Evolutionary conservation across 2,113 vertebrate genomes (phyloP), one percentile per base, ranked within the genome.

Genomic region (Perca schrenkii): DNA sequence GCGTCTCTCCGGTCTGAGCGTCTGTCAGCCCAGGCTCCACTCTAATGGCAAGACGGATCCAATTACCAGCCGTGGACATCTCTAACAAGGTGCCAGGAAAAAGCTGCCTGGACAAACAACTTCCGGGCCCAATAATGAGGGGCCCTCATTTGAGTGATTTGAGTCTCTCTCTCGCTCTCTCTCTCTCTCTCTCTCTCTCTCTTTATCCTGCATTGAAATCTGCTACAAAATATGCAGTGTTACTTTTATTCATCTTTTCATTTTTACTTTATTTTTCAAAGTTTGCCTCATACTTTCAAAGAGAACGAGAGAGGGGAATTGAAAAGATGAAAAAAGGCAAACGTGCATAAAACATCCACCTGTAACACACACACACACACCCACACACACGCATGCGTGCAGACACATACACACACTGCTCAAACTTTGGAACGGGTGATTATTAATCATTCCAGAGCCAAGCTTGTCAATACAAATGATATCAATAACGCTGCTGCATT

Each of bases 401-500:
- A 68, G 25, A 28, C 34, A 71, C 34, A 80, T 3, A 57, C 72
- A 76, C 47, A 53, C 83, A 36, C 49, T 3, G 40, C 92, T 93
- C 86, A 93, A 94, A 95, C 93, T 94, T 96, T 93, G 93, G 87
- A 96, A 94, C 87, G 93, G 92, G 94, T 95, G 96, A 98, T 97
- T 99, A 99, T 98, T 97, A 97, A 97, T 98, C 97, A 97, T 95
- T 94, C 75, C 93, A 87, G 91, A 87, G 79, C 88, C 68, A 66
- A 84, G 86, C 87, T 94, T 97, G 96, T 96, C 96, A 95, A 97
- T 98, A 97, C 83, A 63, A 92, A 86, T 81, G 88, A 93, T 88
- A 89, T 84, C 83, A 88, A 84, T 84, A 86, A 78, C 74, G 65
- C 70, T 53, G 62, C 74, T 6, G 77, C 84, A 52, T 75, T 82